Conservation (phyloP, 2,113 vertebrate species). For the Hassar affinis region DNA sequence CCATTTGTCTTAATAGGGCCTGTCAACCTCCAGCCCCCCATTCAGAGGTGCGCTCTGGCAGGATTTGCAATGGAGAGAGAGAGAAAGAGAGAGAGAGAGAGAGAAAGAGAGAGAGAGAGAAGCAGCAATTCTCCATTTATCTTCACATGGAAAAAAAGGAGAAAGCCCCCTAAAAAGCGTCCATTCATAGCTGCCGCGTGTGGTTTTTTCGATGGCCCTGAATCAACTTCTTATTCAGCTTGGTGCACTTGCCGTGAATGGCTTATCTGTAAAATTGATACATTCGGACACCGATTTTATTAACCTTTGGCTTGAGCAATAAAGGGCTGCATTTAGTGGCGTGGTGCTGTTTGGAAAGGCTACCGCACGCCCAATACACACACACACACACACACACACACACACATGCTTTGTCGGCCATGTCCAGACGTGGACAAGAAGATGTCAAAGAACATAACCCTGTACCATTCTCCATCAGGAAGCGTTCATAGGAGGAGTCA, state of each 20-base stretch:
- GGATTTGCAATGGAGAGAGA: slow-evolving; percentile 74
- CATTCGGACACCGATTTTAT: slow-evolving; percentile 93
- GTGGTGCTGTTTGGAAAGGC: slow-evolving; percentile 39
- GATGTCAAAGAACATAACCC: slow-evolving; percentile 35
- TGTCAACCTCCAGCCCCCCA: slow-evolving; percentile 94
- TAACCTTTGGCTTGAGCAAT: slow-evolving; percentile 91
- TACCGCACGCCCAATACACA: not conserved
- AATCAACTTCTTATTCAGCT: slow-evolving; percentile 97
- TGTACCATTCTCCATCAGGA: not conserved
- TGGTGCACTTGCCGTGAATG: slow-evolving; percentile 94
- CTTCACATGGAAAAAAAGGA: slow-evolving; percentile 75
- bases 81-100: slow-evolving; percentile 7
- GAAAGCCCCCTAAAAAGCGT: slow-evolving; percentile 85
- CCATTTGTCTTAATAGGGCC: slow-evolving; percentile 99
- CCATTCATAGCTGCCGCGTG: slow-evolving; percentile 89
- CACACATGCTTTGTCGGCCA: not conserved
- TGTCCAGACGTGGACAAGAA: slow-evolving; percentile 16
- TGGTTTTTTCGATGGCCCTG: slow-evolving; percentile 86
- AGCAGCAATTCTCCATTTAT: slow-evolving; percentile 91
- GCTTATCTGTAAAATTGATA: slow-evolving; percentile 98
- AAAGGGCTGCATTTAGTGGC: slow-evolving; percentile 61
- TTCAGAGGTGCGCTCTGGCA: slow-evolving; percentile 95
- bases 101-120: slow-evolving; percentile 62
- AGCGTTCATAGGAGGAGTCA: not conserved
- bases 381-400: no score